A percentile compares a stretch with the other conserved stretches of the same genome.
Evolutionary conservation across 1,140 invertebrate genomes (phyloP).

Genomic region (Drosophila mauritiana): DNA sequence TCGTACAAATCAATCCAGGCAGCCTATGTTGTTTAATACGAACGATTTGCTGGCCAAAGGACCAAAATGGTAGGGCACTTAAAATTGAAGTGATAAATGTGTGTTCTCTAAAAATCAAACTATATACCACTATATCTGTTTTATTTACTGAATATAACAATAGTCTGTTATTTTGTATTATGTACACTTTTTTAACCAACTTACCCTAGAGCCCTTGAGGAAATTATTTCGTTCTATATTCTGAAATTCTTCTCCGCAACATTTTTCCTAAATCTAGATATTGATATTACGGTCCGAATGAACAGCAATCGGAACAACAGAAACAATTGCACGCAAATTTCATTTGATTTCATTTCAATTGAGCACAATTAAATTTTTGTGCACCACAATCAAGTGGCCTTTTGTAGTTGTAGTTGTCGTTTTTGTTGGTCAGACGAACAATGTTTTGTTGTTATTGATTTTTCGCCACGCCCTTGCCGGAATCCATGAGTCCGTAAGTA

Average conservation of each 20-base stretch:
- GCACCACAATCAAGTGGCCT: conserved; percentile 55
- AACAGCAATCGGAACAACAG: conserved; percentile 15
- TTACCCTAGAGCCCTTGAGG: not conserved
- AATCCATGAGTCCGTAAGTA: not conserved
- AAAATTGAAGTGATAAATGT: no score
- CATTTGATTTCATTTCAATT: conserved; percentile 63
- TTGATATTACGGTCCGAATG: conserved; percentile 1
- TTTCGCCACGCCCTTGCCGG: conserved; percentile 35
- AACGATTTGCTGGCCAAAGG: not conserved
- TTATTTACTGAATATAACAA: no score
- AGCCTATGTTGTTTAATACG: not conserved
- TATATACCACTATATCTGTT: no score
- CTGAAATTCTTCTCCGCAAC: conserved; percentile 1
- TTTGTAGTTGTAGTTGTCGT: conserved; percentile 46
- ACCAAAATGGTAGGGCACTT: no score
- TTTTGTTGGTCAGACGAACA: conserved; percentile 24
- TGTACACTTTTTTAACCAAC: no score
- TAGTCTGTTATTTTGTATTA: not conserved
- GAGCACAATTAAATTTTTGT: conserved; percentile 72
- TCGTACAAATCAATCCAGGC: not conserved
- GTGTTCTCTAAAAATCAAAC: no score
- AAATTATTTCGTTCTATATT: not conserved
- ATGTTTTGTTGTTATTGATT: conserved; percentile 53
- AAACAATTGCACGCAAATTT: conserved; percentile 42
- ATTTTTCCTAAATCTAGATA: conserved; percentile 23